These are phyloP conservation scores for Heloderma charlesbogerti DNA, from an alignment of 2,113 vertebrate genomes.

Conservation along the genomic window DNA sequence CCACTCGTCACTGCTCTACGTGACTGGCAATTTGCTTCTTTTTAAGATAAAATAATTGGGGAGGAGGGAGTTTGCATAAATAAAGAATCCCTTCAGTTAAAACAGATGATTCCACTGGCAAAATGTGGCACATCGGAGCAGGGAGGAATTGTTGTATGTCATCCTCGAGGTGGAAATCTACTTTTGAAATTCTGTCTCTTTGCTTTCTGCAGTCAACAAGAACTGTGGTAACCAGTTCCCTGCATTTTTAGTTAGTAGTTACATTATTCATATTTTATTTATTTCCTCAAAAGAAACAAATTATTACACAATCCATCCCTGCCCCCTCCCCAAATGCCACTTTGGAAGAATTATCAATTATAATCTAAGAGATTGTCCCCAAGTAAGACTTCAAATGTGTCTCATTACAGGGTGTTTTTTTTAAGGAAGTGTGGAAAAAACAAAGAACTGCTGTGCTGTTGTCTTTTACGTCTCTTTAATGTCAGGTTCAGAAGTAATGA, in stretches of 20 bases:
- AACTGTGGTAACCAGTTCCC: slow-evolving; percentile 51
- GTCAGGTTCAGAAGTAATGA: slow-evolving; percentile 69
- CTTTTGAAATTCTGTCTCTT: slow-evolving; percentile 56
- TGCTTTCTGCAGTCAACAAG: slow-evolving; percentile 9
- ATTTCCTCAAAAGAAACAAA: slow-evolving; percentile 74
- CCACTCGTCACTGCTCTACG: fast-evolving
- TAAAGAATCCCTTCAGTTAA: slow-evolving; percentile 40
- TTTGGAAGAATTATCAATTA: slow-evolving; percentile 75
- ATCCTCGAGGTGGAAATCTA: slow-evolving; percentile 19
- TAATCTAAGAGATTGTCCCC: slow-evolving; percentile 71
- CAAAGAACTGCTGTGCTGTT: slow-evolving; percentile 78
- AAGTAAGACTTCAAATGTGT: slow-evolving; percentile 70
- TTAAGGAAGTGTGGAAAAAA: slow-evolving; percentile 70
- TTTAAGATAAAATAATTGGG: slow-evolving; percentile 57
- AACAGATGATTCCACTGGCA: slow-evolving; percentile 40
- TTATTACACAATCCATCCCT: slow-evolving; percentile 65
- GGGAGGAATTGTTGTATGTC: slow-evolving; percentile 49
- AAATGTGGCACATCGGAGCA: slow-evolving; percentile 41
- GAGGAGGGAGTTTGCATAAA: background rate
- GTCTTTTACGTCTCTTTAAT: slow-evolving; percentile 67
- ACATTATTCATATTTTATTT: slow-evolving; percentile 76
- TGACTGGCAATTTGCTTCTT: slow-evolving; percentile 60
- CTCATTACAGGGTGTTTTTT: slow-evolving; percentile 68
- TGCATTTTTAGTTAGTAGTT: slow-evolving; percentile 60
- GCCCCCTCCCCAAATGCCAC: slow-evolving; percentile 20